These are phyloP conservation scores for Limnephilus auricula DNA, from an alignment of 2,888 invertebrate species.

Conservation along the genomic window DNA sequence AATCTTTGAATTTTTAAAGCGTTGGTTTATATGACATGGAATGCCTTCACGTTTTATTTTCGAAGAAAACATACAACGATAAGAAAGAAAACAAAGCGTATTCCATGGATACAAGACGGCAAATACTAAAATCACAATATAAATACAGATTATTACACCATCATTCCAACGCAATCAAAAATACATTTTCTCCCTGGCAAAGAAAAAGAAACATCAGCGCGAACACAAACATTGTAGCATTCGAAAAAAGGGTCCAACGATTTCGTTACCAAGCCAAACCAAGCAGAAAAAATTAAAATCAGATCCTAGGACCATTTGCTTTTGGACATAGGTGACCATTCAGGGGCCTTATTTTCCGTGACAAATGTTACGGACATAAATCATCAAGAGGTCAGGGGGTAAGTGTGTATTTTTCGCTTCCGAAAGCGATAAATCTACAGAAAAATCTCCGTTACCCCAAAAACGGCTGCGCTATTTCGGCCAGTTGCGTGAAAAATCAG, in stretches of 20 bases:
- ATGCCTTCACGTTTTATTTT: not conserved
- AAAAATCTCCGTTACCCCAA: not conserved
- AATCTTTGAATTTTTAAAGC: not conserved
- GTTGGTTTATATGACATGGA: not conserved
- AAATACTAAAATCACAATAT: not conserved
- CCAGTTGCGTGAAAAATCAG: conserved; percentile 6
- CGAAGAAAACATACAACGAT: not conserved
- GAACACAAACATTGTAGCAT: not conserved
- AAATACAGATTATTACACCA: not conserved
- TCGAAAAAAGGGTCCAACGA: not conserved
- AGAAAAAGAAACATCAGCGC: not conserved
- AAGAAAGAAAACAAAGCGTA: not conserved
- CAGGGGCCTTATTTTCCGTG: not conserved
- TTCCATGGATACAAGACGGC: not conserved
- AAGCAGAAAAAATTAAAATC: not conserved
- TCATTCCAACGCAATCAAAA: not conserved
- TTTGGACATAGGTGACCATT: conserved; percentile 3
- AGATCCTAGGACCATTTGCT: not conserved
- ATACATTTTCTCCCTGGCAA: not conserved
- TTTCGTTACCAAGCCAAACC: not conserved
- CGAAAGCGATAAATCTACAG: conserved; percentile 26
- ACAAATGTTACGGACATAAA: conserved; percentile 29
- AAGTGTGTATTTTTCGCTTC: conserved; percentile 21
- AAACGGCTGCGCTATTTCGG: not conserved
- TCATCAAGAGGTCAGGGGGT: conserved; percentile 32